These are phyloP conservation scores for Drosophila lowei DNA, from an alignment of 1,140 invertebrate genomes.

Conservation along the genomic window DNA sequence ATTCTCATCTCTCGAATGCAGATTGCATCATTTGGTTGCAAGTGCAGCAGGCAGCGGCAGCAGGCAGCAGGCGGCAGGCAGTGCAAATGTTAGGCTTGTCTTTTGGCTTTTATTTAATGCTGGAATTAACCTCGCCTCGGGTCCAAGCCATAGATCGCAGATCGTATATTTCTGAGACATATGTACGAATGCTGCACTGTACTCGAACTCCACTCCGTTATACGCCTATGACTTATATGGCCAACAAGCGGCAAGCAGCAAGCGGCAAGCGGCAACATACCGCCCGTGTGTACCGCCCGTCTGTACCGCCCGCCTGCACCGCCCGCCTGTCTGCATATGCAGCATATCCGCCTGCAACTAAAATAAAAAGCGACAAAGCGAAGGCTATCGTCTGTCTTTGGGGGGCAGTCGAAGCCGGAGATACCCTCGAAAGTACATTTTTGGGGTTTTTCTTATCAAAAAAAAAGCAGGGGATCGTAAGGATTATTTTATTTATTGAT, in stretches of 20 bases:
- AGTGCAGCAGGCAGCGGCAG: no score
- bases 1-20: conserved; percentile 50
- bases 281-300: no score
- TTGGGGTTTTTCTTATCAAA: no score
- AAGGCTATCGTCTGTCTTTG: no score
- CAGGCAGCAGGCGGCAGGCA: conserved; percentile 28
- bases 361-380: conserved; percentile 24
- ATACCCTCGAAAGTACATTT: no score
- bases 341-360: conserved; percentile 62
- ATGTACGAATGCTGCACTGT: conserved; percentile 4
- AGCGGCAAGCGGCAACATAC: conserved; percentile 14
- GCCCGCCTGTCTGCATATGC: conserved; percentile 11
- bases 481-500: no score
- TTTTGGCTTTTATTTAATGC: conserved; percentile 64
- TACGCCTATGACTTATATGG: conserved; percentile 62
- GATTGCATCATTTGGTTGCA: conserved; percentile 51
- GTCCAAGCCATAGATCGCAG: conserved; percentile 45
- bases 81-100: conserved; percentile 62
- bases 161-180: no score
- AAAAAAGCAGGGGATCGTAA: no score
- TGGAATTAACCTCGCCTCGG: conserved; percentile 72
- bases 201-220: conserved; percentile 37
- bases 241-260: conserved; percentile 12
- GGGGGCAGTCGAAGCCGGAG: no score
- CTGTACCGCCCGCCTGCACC: no score